Conservation (phyloP, 1,140 invertebrate genomes). For the Contarinia nasturtii region DNA sequence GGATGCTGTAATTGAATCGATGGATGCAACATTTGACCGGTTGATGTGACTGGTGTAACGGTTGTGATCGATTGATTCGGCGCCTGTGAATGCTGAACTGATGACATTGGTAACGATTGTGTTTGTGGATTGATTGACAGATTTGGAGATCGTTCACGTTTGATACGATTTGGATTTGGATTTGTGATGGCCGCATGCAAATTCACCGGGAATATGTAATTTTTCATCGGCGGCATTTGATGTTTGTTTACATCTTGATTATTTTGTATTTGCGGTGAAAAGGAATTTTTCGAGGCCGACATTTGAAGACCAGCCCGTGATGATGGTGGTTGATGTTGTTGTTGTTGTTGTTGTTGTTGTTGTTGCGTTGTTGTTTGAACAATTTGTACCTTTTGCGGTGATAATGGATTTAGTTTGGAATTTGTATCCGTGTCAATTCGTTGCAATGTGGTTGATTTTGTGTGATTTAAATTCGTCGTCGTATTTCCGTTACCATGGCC, state of each 20-base stretch:
- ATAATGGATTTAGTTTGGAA: neutral
- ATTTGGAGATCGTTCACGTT: conserved; percentile 3
- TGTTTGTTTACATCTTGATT: neutral
- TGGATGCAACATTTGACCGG: conserved; percentile 5
- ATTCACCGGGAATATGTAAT: no score
- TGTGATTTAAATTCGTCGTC: conserved; percentile 20
- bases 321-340: conserved; percentile 1
- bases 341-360: conserved; percentile 2
- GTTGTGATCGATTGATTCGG: conserved; percentile 1
- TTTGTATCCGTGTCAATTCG: conserved; percentile 8
- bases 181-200: neutral
- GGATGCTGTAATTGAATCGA: conserved; percentile 20
- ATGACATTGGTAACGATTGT: neutral
- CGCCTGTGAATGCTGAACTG: neutral
- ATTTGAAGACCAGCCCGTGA: neutral
- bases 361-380: neutral
- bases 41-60: conserved; percentile 1
- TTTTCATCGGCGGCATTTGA: neutral
- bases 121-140: neutral
- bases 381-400: neutral
- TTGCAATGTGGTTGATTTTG: conserved; percentile 1
- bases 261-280: neutral
- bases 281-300: neutral
- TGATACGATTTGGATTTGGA: neutral
- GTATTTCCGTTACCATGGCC: conserved; percentile 12